Base-by-base conservation (phyloP, 2,113 vertebrate species). In the Tiliqua scincoides region DNA sequence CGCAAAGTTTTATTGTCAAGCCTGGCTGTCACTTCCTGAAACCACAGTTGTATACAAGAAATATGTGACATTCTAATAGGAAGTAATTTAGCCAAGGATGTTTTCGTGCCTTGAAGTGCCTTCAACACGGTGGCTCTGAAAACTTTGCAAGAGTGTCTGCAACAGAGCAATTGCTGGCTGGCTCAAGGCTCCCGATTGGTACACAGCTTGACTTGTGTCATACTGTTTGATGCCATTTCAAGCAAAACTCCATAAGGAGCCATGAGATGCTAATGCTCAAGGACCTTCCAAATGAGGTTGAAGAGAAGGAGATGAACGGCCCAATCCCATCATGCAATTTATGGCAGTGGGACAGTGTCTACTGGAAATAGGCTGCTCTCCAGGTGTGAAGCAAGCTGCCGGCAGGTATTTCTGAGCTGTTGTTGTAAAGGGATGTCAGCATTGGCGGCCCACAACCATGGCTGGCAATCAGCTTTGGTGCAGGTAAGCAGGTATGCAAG, bases 61-160 rank as follows among this genome's bases (percentile, higher is more conserved):
- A 97, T 96, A 97, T 97, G 96, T 97, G 97, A 97, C 96, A 97
- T 93, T 95, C 96, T 97, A 96, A 97, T 97, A 96, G 96, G 95
- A 97, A 96, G 96, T 96, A 96, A 97, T 97, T 97, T 97, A 97
- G 94, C 95, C 96, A 97, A 97, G 96, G 96, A 97, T 97, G 96
- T 95, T 95, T 97, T 94, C 95, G 95, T 95, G 95, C 95, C 96
- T 97, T 95, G 96, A 97, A 97, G 95, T 96, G 96, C 96, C 94
- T 96, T 96, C 94, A 92, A 79, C 91, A 91, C 93, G 94, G 95
- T 86, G 87, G 93, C 96, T 95, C 94, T 88, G 89, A 93, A 95
- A 96, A 96, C 95, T 96, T 95, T 90, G 93, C 14, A 75, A 94
- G 95, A 92, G 92, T 95, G 89, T 95, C 93, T 95, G 96, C 95